A percentile compares a stretch with the other conserved stretches of the same genome.
These are phyloP conservation scores for Linnaemya tessellans DNA, from an alignment of 2,888 invertebrate species.

Conservation along the genomic window DNA sequence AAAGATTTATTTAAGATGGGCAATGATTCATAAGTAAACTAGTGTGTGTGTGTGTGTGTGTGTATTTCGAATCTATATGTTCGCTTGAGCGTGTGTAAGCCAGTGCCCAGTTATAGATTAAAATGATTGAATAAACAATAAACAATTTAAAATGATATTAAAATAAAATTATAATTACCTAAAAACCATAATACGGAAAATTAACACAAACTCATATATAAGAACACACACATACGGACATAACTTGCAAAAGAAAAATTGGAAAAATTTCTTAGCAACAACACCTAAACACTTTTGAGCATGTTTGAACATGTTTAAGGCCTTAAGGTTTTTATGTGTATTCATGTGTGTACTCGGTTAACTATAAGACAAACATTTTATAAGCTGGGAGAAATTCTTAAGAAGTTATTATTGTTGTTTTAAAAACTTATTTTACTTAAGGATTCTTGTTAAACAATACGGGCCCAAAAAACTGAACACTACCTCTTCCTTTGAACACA, in stretches of 20 bases:
- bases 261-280: slow-evolving; percentile 5
- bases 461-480: slow-evolving; percentile 19
- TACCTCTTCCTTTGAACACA: not conserved
- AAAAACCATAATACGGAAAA: slow-evolving; percentile 58
- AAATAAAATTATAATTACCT: slow-evolving; percentile 64
- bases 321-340: slow-evolving; percentile 27
- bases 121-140: slow-evolving; percentile 67
- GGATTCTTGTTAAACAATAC: slow-evolving; percentile 49
- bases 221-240: not conserved
- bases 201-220: slow-evolving; percentile 20
- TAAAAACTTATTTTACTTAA: slow-evolving; percentile 58
- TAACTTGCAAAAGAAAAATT: not conserved
- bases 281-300: not conserved
- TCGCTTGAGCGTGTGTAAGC: not conserved
- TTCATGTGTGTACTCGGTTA: not conserved
- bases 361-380: slow-evolving; percentile 51
- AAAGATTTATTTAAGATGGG: slow-evolving; percentile 54
- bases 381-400: slow-evolving; percentile 38
- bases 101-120: slow-evolving; percentile 63
- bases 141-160: slow-evolving; percentile 67
- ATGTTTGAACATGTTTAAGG: slow-evolving; percentile 18
- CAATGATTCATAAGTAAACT: not conserved
- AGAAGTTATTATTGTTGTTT: slow-evolving; percentile 66
- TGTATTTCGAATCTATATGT: not conserved
- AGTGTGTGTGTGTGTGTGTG: not conserved